Percentiles rank a stretch among this genome's conserved stretches.
phyloP scores from a whole-genome alignment of 2,113 vertebrate species.

The Calypte anna region DNA sequence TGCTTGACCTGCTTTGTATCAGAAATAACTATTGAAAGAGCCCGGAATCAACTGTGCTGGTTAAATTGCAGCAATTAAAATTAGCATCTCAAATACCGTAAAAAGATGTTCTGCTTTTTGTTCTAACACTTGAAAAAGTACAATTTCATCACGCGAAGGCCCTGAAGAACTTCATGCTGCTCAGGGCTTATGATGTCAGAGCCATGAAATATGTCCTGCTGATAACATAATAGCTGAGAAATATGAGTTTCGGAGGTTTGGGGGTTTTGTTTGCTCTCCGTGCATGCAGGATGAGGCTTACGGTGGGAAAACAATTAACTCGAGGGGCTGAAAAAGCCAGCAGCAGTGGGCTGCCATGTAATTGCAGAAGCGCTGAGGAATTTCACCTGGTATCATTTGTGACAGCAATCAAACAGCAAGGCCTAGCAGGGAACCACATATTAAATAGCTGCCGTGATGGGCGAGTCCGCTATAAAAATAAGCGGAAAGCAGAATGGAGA shows the following conservation, averaged over 20 bases:
- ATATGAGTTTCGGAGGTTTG: background rate
- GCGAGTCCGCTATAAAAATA: background rate
- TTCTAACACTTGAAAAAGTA: slow-evolving; percentile 32
- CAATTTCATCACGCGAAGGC: slow-evolving; percentile 36
- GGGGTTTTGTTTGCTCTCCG: background rate
- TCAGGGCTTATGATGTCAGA: slow-evolving; percentile 54
- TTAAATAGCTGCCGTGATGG: background rate
- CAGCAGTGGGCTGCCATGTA: background rate
- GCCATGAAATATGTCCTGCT: slow-evolving; percentile 55
- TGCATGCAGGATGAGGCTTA: background rate
- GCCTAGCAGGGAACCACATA: slow-evolving; percentile 37
- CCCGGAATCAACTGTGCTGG: background rate
- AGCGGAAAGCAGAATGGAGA: background rate
- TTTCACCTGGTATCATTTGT: slow-evolving; percentile 22
- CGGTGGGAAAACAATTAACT: slow-evolving; percentile 42
- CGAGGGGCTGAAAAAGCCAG: background rate
- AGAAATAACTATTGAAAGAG: background rate
- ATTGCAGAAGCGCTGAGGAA: slow-evolving; percentile 12
- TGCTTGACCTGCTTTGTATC: background rate
- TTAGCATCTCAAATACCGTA: background rate
- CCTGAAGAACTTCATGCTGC: slow-evolving; percentile 45
- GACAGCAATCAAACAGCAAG: slow-evolving; percentile 37
- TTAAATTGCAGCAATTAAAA: background rate
- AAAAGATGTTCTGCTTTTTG: background rate
- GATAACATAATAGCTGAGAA: slow-evolving; percentile 65